Percentiles rank a stretch among this genome's conserved stretches.
These are phyloP conservation scores for Callospermophilus lateralis DNA, from an alignment of 2,113 vertebrate genomes.

Conservation along the genomic window DNA sequence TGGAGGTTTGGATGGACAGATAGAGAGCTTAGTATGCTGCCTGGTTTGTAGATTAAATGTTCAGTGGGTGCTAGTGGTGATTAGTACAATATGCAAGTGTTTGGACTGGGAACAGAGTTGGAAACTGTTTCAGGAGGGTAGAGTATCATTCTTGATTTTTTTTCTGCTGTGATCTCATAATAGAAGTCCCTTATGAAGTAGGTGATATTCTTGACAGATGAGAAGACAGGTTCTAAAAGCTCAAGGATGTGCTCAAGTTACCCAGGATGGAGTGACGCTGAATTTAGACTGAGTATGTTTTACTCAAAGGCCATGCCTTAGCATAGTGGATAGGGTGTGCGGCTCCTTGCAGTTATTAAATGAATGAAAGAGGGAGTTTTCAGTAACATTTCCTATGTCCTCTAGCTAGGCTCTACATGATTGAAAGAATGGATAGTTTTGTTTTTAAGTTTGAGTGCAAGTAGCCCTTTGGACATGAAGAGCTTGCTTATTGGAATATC, in stretches of 20 bases:
- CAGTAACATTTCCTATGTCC: neutral
- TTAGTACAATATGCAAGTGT: neutral
- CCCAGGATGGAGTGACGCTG: neutral
- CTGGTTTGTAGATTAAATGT: neutral
- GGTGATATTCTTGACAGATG: neutral
- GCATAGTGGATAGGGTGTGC: neutral
- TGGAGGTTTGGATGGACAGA: neutral
- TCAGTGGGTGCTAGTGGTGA: neutral
- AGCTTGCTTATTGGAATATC: neutral
- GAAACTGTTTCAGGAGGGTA: neutral
- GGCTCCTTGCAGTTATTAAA: neutral
- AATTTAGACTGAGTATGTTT: neutral
- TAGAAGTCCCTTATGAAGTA: neutral
- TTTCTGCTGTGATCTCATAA: neutral
- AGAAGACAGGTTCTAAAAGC: neutral
- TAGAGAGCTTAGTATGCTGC: neutral
- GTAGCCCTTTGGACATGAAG: neutral
- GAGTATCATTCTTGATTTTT: neutral
- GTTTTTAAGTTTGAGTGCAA: constrained; percentile 2
- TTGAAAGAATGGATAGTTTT: neutral
- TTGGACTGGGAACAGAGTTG: neutral
- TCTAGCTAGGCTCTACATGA: neutral
- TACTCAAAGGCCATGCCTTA: neutral
- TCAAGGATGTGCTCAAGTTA: neutral
- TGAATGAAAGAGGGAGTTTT: neutral